Base-by-base conservation (phyloP, 2,797 vertebrate species). In the Sebastolobus alascanus region DNA sequence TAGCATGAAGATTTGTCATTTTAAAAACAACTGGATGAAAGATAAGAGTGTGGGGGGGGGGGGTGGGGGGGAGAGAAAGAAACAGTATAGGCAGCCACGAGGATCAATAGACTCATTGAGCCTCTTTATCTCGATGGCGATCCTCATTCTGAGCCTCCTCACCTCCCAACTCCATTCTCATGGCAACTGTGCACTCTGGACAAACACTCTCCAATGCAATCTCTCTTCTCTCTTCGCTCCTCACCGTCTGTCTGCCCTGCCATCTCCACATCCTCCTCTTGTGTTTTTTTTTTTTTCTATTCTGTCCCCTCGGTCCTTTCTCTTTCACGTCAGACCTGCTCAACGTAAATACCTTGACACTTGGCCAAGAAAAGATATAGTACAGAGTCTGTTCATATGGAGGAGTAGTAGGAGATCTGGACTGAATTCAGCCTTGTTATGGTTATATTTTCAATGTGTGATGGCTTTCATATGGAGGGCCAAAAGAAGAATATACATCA, bases 61-160 rank as follows among this genome's bases (percentile, higher is more conserved):
- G 20, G 14, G 25, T 1, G 1, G 6, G 20, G 14, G n/a, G 16
- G 33, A 63, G 35, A 59, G 50, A 73, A 11, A 77, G 18, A 71
- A 55, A 89, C 80, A 89, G 79, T 81, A 63, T 73, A 89, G 87
- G 78, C 87, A 83, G 80, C 89, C 78, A 77, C 50, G 31, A 66
- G 67, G 90, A 96, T 96, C 94, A 93, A 96, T 94, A 94, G 82
- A 71, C 86, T 91, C 91, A 94, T 88, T 84, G 88, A 93, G 90
- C 84, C 73, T 76, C 88, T 93, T 93, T 85, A 89, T 93, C 89
- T 93, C 89, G 88, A 94, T 91, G 87, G 90, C 81, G 87, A 83
- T 65, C 83, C 80, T 89, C 77, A 72, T 73, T 89, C 58, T 71
- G 68, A 90, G 75, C 73, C 87, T 80, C 58, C 82, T 82, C 40